phyloP scores from a whole-genome alignment of 2,113 vertebrate genomes.

The Pleuronectes platessa region DNA sequence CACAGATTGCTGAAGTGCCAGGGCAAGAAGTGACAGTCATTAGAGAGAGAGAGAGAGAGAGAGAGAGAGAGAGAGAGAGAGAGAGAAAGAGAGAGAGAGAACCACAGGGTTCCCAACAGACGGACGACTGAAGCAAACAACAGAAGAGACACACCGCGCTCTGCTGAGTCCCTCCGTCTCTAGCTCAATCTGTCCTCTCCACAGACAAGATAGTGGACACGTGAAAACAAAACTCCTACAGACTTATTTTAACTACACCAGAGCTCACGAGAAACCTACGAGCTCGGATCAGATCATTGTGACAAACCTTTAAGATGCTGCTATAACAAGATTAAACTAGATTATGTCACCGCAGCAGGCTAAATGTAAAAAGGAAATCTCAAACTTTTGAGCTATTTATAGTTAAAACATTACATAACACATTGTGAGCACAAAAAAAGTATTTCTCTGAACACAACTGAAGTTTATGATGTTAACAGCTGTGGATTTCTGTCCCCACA shows the following conservation, averaged over 20 bases:
- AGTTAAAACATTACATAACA: neutral
- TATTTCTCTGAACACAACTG: neutral
- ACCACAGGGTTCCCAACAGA: slow-evolving; percentile 46
- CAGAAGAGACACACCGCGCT: neutral
- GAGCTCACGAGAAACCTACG: neutral
- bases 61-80: neutral
- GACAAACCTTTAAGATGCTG: neutral
- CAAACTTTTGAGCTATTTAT: neutral
- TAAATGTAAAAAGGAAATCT: neutral
- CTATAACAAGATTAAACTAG: neutral
- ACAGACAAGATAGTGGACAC: neutral
- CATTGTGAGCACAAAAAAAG: neutral
- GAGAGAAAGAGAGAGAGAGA: neutral
- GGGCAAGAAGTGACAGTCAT: slow-evolving; percentile 14
- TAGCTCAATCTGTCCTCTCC: neutral
- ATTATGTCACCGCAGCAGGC: neutral
- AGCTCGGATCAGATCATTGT: neutral
- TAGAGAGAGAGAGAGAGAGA: neutral
- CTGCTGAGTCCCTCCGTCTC: neutral
- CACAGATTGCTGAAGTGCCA: slow-evolving; percentile 23
- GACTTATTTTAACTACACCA: slow-evolving; percentile 3
- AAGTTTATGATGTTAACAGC: neutral
- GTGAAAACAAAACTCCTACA: neutral
- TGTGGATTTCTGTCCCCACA: neutral
- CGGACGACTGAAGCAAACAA: slow-evolving; percentile 22